A percentile compares a stretch with the other conserved stretches of the same genome.
Evolutionary conservation across 1,140 invertebrate genomes (phyloP).

Genomic region (Bradysia coprophila): DNA sequence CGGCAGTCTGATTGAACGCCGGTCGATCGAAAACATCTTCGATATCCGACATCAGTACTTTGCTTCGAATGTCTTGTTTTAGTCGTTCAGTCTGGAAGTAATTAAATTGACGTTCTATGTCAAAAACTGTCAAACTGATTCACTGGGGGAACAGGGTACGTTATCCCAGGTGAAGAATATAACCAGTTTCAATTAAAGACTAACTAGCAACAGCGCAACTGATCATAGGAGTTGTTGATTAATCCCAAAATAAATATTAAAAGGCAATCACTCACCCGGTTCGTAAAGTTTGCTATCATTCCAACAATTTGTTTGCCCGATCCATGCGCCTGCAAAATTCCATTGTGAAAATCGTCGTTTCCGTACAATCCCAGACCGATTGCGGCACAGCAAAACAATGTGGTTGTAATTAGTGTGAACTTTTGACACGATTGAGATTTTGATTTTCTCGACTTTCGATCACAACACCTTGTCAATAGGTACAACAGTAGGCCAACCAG

Average conservation of each 20-base stretch:
- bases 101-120: background rate
- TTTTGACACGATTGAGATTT: slow-evolving; percentile 56
- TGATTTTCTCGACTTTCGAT: slow-evolving; percentile 62
- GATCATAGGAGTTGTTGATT: no score
- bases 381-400: slow-evolving; percentile 61
- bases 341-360: slow-evolving; percentile 86
- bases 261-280: slow-evolving; percentile 42
- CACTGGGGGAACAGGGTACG: no score
- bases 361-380: slow-evolving; percentile 71
- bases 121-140: background rate
- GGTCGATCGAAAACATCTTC: slow-evolving; percentile 51
- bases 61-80: slow-evolving; percentile 20
- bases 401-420: slow-evolving; percentile 58
- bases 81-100: slow-evolving; percentile 19
- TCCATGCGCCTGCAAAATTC: slow-evolving; percentile 56
- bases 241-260: no score
- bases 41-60: slow-evolving; percentile 31
- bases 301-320: slow-evolving; percentile 59
- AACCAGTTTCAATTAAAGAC: no score
- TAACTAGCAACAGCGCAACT: no score
- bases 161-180: no score
- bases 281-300: slow-evolving; percentile 49
- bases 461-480: slow-evolving; percentile 83
- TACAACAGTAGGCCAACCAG: slow-evolving; percentile 74
- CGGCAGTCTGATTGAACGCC: slow-evolving; percentile 51